Evolutionary conservation across 92 coral and sea anemone species (phyloP).

Genomic region (Virgularia gustaviana): DNA sequence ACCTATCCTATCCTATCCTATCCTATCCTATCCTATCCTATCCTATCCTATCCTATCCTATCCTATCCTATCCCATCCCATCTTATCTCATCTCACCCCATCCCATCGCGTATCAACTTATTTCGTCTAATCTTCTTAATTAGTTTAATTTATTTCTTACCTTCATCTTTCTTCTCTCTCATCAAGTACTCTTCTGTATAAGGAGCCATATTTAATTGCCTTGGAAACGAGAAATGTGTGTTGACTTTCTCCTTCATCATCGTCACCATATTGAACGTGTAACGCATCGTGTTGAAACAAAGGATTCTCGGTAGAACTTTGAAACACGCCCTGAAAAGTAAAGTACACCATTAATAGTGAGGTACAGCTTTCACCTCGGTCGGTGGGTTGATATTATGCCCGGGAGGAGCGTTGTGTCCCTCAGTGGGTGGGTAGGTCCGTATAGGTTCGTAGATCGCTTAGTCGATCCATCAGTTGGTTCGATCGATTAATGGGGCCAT

Average conservation of each 20-base stretch:
- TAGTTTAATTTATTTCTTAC: constrained; percentile 18
- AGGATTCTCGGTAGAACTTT: constrained; percentile 92
- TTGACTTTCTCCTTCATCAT: constrained; percentile 99
- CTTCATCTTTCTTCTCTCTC: constrained; percentile 96
- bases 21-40: too few species aligned
- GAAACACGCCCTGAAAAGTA: constrained; percentile 77
- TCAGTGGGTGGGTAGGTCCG: too few species aligned
- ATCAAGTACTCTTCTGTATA: constrained; percentile 94
- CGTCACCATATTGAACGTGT: constrained; percentile 99
- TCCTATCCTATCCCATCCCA: background rate
- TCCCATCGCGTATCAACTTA: background rate
- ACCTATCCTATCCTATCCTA: too few species aligned
- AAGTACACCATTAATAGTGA: background rate
- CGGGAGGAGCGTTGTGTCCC: too few species aligned
- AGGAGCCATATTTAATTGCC: constrained; percentile 98
- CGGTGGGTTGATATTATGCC: too few species aligned
- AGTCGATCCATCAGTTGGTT: too few species aligned
- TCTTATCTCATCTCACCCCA: background rate
- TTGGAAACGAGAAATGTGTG: constrained; percentile 98
- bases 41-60: too few species aligned
- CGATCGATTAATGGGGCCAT: too few species aligned
- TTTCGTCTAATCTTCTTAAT: background rate
- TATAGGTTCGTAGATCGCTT: too few species aligned
- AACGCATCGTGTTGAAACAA: constrained; percentile 99
- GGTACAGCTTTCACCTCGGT: background rate